Evolutionary conservation across 2,888 invertebrate species (phyloP).

Genomic region (Eupithecia inturbata): DNA sequence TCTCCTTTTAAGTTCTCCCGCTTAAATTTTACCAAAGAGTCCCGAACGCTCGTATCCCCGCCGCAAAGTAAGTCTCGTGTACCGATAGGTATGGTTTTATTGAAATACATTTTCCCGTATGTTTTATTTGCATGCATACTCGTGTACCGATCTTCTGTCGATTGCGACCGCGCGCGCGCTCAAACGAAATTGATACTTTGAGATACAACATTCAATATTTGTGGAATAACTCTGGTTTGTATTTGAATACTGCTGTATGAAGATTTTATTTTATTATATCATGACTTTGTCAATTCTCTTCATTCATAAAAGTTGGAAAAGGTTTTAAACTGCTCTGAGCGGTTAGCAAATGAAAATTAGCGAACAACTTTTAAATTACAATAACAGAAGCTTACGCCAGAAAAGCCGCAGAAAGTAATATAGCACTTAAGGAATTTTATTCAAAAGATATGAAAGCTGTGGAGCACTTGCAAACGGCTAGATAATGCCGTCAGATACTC

Average conservation of each 20-base stretch:
- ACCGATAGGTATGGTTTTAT: conserved; percentile 50
- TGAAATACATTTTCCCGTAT: conserved; percentile 58
- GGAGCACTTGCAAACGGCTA: conserved; percentile 77
- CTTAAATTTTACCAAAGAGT: conserved; percentile 39
- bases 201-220: conserved; percentile 41
- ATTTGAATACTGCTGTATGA: conserved; percentile 23
- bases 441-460: conserved; percentile 76
- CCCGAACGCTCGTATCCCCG: conserved; percentile 44
- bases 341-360: conserved; percentile 21
- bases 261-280: conserved; percentile 14
- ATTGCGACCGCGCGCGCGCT: conserved; percentile 46
- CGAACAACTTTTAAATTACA: conserved; percentile 37
- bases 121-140: conserved; percentile 57
- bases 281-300: neutral
- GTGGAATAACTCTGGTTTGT: conserved; percentile 36
- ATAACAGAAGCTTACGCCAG: conserved; percentile 38
- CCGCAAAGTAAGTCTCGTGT: conserved; percentile 39
- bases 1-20: conserved; percentile 60
- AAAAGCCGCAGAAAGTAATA: conserved; percentile 44
- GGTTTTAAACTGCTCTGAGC: neutral
- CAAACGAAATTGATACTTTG: conserved; percentile 42
- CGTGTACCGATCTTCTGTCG: conserved; percentile 49
- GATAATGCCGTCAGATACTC: conserved; percentile 80
- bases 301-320: conserved; percentile 9
- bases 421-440: conserved; percentile 69